These are phyloP conservation scores for Xyrichtys novacula DNA, from an alignment of 2,797 vertebrate genomes.

Conservation along the genomic window DNA sequence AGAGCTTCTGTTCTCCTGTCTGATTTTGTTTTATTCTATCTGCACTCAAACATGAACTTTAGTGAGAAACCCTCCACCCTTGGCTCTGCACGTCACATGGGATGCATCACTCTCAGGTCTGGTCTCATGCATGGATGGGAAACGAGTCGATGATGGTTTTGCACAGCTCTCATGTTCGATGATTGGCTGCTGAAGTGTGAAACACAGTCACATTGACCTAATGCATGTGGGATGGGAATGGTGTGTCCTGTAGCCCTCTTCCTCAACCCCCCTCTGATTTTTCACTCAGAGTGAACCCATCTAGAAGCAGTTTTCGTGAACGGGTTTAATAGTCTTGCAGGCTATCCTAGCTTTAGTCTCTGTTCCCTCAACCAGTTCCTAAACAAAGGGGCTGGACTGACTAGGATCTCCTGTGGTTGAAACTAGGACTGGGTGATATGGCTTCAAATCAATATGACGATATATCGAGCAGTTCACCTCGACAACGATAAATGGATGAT, in stretches of 20 bases:
- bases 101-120: not conserved
- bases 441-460: too few relatives aligned
- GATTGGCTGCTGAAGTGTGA: constrained; percentile 16
- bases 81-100: not conserved
- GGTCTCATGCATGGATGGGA: not conserved
- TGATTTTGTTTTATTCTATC: not conserved
- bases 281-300: not conserved
- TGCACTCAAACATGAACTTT: not conserved
- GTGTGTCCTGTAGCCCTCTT: not conserved
- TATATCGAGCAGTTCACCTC: too few relatives aligned
- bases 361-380: too few relatives aligned
- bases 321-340: too few relatives aligned
- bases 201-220: constrained; percentile 12
- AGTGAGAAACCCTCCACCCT: not conserved
- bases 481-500: too few relatives aligned
- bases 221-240: not conserved
- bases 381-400: too few relatives aligned
- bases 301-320: too few relatives aligned
- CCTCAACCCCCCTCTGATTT: too few relatives aligned
- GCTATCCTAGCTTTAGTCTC: too few relatives aligned
- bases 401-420: too few relatives aligned
- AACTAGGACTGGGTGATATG: too few relatives aligned
- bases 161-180: constrained; percentile 3
- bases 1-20: not conserved
- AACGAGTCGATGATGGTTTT: constrained; percentile 1